Conservation (phyloP, 2,888 invertebrate species). For the Dendrolimus houi region DNA sequence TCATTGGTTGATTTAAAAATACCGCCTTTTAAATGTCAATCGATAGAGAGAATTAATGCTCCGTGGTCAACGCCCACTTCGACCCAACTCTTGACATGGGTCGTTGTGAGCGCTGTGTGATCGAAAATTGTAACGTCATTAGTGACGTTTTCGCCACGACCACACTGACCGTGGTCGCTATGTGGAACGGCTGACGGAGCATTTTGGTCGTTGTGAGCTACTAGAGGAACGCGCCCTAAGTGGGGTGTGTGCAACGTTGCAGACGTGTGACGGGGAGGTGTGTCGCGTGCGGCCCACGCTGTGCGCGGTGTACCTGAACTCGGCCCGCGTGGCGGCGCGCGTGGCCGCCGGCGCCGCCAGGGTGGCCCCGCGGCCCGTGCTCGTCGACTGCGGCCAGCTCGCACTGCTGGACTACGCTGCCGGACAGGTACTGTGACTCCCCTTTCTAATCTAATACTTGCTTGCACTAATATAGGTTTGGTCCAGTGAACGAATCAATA, state of each 20-base stretch:
- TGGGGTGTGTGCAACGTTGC: constrained; percentile 1
- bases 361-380: constrained; percentile 53
- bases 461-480: background rate
- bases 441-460: background rate
- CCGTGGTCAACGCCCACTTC: background rate
- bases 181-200: too few relatives aligned
- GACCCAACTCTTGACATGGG: background rate
- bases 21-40: too few relatives aligned
- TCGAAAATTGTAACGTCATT: too few relatives aligned
- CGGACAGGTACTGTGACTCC: constrained; percentile 16
- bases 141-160: too few relatives aligned
- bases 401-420: constrained; percentile 78
- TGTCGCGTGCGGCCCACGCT: constrained; percentile 75
- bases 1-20: too few relatives aligned
- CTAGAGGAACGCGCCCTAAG: too few relatives aligned
- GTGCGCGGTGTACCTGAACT: constrained; percentile 83
- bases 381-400: constrained; percentile 80
- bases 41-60: too few relatives aligned
- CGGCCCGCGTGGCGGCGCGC: constrained; percentile 78
- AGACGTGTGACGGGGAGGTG: constrained; percentile 15
- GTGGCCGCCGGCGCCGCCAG: constrained; percentile 65
- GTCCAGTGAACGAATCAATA: too few relatives aligned
- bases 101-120: too few relatives aligned
- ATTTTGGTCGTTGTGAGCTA: too few relatives aligned
- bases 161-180: too few relatives aligned